phyloP scores from a whole-genome alignment of 2,888 invertebrate genomes.

The Imbricaverruca yamaguchii region DNA sequence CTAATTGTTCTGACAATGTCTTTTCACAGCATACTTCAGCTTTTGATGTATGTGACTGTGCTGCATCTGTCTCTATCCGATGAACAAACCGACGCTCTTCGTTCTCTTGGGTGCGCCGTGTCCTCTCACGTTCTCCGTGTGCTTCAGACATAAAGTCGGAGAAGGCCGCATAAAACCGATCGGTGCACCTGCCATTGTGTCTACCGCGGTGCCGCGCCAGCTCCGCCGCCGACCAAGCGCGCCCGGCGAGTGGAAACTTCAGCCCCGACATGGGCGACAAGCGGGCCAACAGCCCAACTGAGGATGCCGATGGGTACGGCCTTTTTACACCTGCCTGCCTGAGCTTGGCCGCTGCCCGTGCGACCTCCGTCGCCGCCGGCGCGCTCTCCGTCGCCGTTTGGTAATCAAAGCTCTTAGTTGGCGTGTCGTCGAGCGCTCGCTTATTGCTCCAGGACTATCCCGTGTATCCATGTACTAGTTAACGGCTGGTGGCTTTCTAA shows the following conservation, averaged over 20 bases:
- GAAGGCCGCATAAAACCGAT: not conserved
- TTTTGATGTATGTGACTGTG: too few species aligned
- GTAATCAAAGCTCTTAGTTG: not conserved
- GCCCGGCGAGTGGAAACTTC: not conserved
- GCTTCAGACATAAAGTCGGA: conserved; percentile 12
- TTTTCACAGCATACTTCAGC: too few species aligned
- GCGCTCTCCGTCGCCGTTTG: not conserved
- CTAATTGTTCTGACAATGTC: too few species aligned
- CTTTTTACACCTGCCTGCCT: not conserved
- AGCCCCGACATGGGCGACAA: not conserved
- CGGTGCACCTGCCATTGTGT: not conserved
- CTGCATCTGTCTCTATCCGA: too few species aligned
- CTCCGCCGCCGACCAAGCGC: not conserved
- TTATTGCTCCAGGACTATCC: not conserved
- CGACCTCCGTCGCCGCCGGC: not conserved
- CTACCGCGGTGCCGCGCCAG: too few species aligned
- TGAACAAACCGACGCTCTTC: too few species aligned
- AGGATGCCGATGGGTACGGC: not conserved
- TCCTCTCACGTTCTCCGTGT: not conserved
- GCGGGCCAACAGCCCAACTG: not conserved
- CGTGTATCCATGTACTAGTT: not conserved
- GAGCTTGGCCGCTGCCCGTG: not conserved
- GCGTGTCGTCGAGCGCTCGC: not conserved
- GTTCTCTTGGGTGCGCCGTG: too few species aligned
- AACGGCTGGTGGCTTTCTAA: not conserved